Conservation (phyloP, 2,888 invertebrate genomes). For the Hypena proboscidalis region DNA sequence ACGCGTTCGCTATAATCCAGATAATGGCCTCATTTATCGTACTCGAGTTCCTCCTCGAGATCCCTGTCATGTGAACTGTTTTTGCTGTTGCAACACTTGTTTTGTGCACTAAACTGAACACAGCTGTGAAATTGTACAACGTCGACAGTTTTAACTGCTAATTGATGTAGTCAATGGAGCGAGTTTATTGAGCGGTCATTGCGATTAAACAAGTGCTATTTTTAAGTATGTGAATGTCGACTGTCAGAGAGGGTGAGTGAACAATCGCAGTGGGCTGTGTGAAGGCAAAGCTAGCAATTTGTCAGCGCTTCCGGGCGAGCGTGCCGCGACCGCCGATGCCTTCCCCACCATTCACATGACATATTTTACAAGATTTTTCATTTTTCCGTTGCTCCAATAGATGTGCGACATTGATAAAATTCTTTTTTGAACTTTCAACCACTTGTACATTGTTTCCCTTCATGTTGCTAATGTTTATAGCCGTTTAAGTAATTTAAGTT, state of each 20-base stretch:
- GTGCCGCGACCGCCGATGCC: conserved; percentile 39
- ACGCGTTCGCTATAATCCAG: conserved; percentile 32
- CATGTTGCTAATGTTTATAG: not conserved
- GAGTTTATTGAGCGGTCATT: not conserved
- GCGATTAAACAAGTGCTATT: conserved; percentile 1
- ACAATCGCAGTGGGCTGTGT: conserved; percentile 50
- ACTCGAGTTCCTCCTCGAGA: conserved; percentile 11
- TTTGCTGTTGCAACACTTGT: not conserved
- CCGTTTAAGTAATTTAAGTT: conserved; percentile 2
- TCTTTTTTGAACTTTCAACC: conserved; percentile 16
- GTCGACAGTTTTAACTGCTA: no score
- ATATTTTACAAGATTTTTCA: conserved; percentile 50
- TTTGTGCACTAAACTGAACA: not conserved
- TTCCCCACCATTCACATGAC: conserved; percentile 46
- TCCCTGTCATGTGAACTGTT: not conserved
- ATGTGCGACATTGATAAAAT: conserved; percentile 27
- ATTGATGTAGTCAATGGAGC: no score
- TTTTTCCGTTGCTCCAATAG: conserved; percentile 33
- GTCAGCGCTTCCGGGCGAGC: conserved; percentile 60
- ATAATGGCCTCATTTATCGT: conserved; percentile 43
- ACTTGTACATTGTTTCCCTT: conserved; percentile 6
- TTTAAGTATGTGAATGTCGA: conserved; percentile 18
- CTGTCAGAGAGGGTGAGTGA: conserved; percentile 36
- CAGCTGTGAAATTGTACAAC: not conserved
- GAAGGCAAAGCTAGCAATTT: conserved; percentile 61